Base-by-base conservation (phyloP, 2,113 vertebrate species). In the Semicossyphus pulcher region DNA sequence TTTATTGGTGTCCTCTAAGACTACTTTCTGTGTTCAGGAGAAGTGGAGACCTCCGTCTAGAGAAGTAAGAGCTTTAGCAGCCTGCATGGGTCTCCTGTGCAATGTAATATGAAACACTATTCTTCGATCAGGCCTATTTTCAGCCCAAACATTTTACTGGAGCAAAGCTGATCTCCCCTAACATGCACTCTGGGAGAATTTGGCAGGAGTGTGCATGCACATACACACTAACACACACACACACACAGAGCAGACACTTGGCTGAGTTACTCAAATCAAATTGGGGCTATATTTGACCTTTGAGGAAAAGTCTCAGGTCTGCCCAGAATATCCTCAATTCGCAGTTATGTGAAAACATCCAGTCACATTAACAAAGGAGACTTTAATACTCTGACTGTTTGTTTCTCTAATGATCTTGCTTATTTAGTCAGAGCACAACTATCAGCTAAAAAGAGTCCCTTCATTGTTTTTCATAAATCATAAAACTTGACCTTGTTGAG, bases 91-190 rank as follows among this genome's bases (percentile, higher is more conserved):
- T 90, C 87, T 88, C 88, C 81, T 80, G 86, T 79, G 85, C 81
- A 69, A 76, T 87, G 91, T 90, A 93, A 93, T 81, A 65, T 83
- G 87, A 92, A 85, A 76, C 88, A 83, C 86, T 86, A 71, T 74
- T 84, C 70, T 93, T 92, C 83, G 84, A 92, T 92, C 85, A 78
- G 85, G 39, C 62, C 87, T 92, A 92, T 91, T 92, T 93, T 89
- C 44, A 84, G 90, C 88, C 63, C 76, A 75, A 83, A 76, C 71
- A 73, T 85, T 88, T 86, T 76, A 80, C 72, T 83, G 88, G 76
- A 82, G 84, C 86, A 86, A 92, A 92, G 65, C 81, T 86, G 81
- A 88, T 92, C 89, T 86, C 67, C 66, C 18, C 83, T 58, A 60
- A 77, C 70, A 68, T 81, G 72, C 72, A 83, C 84, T 77, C 53